A percentile compares a stretch with the other conserved stretches of the same genome.
These are phyloP conservation scores for Drosophila rubida DNA, from an alignment of 2,888 invertebrate genomes.

Conservation along the genomic window DNA sequence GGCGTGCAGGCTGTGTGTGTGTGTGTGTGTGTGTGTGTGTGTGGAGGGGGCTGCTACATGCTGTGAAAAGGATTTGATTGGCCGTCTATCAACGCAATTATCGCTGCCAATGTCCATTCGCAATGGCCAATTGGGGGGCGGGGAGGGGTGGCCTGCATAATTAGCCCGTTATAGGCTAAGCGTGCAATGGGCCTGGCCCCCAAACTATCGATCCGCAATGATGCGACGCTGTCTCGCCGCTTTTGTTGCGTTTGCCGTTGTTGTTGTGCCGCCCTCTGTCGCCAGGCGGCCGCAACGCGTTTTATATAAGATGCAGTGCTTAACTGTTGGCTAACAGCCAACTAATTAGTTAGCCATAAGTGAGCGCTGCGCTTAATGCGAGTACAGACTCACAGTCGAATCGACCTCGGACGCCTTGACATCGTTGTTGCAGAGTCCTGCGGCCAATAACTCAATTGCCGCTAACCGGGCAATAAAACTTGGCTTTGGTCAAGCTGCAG, in stretches of 20 bases:
- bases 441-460: conserved; percentile 31
- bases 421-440: conserved; percentile 18
- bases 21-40: too few species aligned
- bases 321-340: conserved; percentile 49
- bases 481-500: conserved; percentile 14
- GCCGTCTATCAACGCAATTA: conserved; percentile 47
- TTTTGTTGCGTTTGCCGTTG: neutral
- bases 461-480: conserved; percentile 41
- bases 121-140: conserved; percentile 7
- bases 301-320: conserved; percentile 20
- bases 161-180: too few species aligned
- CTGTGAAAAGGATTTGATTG: conserved; percentile 52
- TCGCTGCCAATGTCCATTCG: conserved; percentile 39
- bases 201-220: conserved; percentile 42
- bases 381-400: neutral
- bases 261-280: neutral
- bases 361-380: neutral
- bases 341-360: conserved; percentile 48
- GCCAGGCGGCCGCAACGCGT: neutral
- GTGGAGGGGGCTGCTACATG: conserved; percentile 20
- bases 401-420: conserved; percentile 40
- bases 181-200: too few species aligned
- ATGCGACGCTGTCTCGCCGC: conserved; percentile 21
- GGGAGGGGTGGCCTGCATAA: conserved; percentile 29
- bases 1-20: conserved; percentile 44